Base-by-base conservation (phyloP, 2,888 invertebrate species). In the Frankliniella intonsa region DNA sequence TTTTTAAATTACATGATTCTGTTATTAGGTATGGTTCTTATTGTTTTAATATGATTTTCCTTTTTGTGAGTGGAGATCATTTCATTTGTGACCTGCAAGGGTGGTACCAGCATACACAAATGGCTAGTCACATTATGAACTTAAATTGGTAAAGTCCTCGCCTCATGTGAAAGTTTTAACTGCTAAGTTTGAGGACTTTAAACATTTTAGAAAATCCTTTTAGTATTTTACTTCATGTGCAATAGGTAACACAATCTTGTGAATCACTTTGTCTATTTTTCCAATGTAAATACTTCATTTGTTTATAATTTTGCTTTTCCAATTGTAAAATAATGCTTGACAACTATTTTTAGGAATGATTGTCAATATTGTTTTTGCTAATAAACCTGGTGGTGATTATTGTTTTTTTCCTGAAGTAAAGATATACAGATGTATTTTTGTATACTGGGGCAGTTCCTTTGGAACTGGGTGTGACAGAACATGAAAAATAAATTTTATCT, bases 401-500 rank as follows among this genome's bases (percentile, higher is more conserved):
- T 38, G 5, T 38, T 38, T 62, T 62, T 62, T n/a, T 62, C 14
- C 14, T 55, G 55, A 14, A 55, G 55, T 17, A 62, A 10, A 11
- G 7, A 12, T 19, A 17, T n/a, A 55, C 12, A 7, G 11, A 12
- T 76, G 25, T 76, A 76, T 76, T 76, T 76, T 76, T 76, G 69
- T 76, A 76, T 22, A 22, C 25, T 76, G 25, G 25, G 11, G 69
- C 9, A 25, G 69, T 22, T 76, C 22, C 22, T 10, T 76, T n/a
- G 69, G 25, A 76, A 76, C 3, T 76, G 1, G 12, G 0, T 25
- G 69, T 76, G 69, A 25, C 69, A 76, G 22, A 22, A n/a, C 9
- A 10, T 76, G 12, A 25, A 76, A 22, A 76, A 25, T 76, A 76
- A 76, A 76, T 25, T 76, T 76, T 76, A 76, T 76, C 12, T 76